Conservation (phyloP, 1,140 invertebrate genomes). For the Drosophila obscura region DNA sequence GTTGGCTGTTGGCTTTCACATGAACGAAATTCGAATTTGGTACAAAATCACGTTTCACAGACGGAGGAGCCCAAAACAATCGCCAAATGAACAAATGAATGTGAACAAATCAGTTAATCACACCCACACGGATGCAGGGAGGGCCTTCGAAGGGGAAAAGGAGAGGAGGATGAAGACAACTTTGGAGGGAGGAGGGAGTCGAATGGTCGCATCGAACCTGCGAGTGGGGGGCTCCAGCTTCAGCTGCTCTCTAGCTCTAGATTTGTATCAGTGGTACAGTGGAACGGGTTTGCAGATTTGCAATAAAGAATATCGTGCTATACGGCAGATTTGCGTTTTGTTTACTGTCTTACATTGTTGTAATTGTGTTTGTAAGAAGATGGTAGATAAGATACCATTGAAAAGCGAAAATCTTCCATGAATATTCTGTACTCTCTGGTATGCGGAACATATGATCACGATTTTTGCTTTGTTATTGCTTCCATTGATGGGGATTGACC, state of each 20-base stretch:
- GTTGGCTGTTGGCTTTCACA: slow-evolving; percentile 34
- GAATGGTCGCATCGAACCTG: slow-evolving; percentile 27
- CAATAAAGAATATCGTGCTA: slow-evolving; percentile 82
- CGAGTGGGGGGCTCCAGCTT: slow-evolving; percentile 14
- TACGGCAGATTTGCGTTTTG: slow-evolving; percentile 76
- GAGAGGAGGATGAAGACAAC: background rate
- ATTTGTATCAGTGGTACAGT: slow-evolving; percentile 66
- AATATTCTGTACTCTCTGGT: slow-evolving; percentile 5
- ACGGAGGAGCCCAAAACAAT: slow-evolving; percentile 43
- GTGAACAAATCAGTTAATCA: slow-evolving; percentile 84
- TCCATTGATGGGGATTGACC: slow-evolving; percentile 42
- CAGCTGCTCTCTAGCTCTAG: slow-evolving; percentile 35
- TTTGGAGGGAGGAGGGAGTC: background rate
- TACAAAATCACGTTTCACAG: slow-evolving; percentile 80
- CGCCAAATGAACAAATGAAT: slow-evolving; percentile 78
- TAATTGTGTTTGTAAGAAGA: slow-evolving; percentile 47
- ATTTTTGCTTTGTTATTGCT: slow-evolving; percentile 33
- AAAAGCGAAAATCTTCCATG: slow-evolving; percentile 7
- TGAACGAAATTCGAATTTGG: slow-evolving; percentile 78
- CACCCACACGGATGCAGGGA: slow-evolving; percentile 71
- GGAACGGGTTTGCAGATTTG: slow-evolving; percentile 66
- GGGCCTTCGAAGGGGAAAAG: slow-evolving; percentile 1
- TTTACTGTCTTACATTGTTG: slow-evolving; percentile 66
- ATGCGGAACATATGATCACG: slow-evolving; percentile 68
- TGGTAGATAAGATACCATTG: slow-evolving; percentile 38